A percentile compares a stretch with the other conserved stretches of the same genome.
phyloP scores from a whole-genome alignment of 1,140 invertebrate species.

The Trichogramma pretiosum region DNA sequence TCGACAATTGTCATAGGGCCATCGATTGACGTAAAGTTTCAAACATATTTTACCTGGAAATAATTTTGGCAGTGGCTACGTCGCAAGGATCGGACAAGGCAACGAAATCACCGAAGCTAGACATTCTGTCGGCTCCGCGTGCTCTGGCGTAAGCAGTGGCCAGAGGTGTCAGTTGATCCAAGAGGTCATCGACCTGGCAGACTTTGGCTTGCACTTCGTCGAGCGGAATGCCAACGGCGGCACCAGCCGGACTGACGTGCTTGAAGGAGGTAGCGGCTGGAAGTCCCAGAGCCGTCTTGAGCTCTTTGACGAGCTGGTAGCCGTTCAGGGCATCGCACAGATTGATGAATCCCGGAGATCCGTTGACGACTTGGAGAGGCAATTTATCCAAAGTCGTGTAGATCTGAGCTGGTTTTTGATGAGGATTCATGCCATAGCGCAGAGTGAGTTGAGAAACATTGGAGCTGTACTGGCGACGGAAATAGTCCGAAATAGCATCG shows the following conservation, averaged over 20 bases:
- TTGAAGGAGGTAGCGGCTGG: conserved; percentile 97
- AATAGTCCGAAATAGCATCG: conserved; percentile 89
- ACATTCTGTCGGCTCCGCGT: conserved; percentile 96
- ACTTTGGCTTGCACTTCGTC: conserved; percentile 67
- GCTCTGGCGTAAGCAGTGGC: conserved; percentile 92
- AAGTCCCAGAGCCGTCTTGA: conserved; percentile 67
- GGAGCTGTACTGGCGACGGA: conserved; percentile 78
- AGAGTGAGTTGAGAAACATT: conserved; percentile 73
- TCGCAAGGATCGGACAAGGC: conserved; percentile 91
- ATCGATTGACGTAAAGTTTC: too few relatives aligned
- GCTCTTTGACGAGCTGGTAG: conserved; percentile 90
- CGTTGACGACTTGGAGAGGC: conserved; percentile 86
- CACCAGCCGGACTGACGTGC: conserved; percentile 93
- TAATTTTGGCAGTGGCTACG: conserved; percentile 67
- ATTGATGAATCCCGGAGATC: conserved; percentile 95
- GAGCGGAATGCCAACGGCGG: conserved; percentile 79
- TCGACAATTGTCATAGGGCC: too few relatives aligned
- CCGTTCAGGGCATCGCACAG: conserved; percentile 95
- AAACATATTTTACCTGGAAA: conserved; percentile 52
- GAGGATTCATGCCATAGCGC: conserved; percentile 96
- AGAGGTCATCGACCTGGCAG: conserved; percentile 88
- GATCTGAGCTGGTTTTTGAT: conserved; percentile 92
- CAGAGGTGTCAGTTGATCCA: conserved; percentile 68
- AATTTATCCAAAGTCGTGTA: conserved; percentile 73
- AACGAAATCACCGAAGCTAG: conserved; percentile 96